These are phyloP conservation scores for Leptodactylus fallax DNA, from an alignment of 2,797 vertebrate species.

Conservation along the genomic window DNA sequence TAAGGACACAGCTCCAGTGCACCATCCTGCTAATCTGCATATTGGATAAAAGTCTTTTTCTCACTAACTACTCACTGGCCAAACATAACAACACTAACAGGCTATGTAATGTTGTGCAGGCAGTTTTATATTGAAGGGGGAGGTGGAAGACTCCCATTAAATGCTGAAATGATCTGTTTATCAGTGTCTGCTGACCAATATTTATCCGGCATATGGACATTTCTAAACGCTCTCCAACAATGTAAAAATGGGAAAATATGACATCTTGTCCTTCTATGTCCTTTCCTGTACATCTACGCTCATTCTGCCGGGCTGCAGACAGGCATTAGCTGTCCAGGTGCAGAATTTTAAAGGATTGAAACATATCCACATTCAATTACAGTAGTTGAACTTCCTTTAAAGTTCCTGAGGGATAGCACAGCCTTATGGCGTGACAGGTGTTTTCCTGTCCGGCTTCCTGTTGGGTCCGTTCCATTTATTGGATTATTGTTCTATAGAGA, in stretches of 20 bases:
- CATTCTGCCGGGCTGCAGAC: slow-evolving; percentile 11
- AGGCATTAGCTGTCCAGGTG: slow-evolving; percentile 51
- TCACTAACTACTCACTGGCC: too few relatives aligned
- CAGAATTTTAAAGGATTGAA: slow-evolving; percentile 40
- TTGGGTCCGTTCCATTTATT: background rate
- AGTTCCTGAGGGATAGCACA: slow-evolving; percentile 29
- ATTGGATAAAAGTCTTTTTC: too few relatives aligned
- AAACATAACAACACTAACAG: too few relatives aligned
- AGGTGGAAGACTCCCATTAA: too few relatives aligned
- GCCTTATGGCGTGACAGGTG: slow-evolving; percentile 42
- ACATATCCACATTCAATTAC: slow-evolving; percentile 37
- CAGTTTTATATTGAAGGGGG: too few relatives aligned
- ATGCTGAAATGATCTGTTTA: background rate
- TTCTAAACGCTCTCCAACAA: background rate
- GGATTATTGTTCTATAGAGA: slow-evolving; percentile 23
- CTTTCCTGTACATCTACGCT: background rate
- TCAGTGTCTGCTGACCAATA: background rate
- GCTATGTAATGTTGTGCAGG: too few relatives aligned
- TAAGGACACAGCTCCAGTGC: too few relatives aligned
- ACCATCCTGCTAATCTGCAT: too few relatives aligned
- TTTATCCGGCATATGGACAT: background rate
- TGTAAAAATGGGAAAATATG: background rate
- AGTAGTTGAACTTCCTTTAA: slow-evolving; percentile 46
- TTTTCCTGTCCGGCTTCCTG: slow-evolving; percentile 26
- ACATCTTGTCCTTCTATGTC: background rate